Conservation (phyloP, 1,140 invertebrate genomes). For the Amphibalanus amphitrite region DNA sequence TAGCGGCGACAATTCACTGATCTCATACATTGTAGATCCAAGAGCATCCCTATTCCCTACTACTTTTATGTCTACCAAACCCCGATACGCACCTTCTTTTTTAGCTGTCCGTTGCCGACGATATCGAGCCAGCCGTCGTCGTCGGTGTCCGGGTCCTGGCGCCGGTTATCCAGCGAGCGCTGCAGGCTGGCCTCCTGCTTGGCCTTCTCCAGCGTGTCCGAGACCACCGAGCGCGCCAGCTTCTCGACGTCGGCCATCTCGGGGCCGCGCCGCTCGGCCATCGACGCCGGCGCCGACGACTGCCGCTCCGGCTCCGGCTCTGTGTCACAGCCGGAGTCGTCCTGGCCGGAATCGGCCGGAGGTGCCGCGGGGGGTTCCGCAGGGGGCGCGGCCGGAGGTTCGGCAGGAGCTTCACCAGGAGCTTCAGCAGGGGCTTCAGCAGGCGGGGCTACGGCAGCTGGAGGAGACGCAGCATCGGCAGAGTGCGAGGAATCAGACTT, state of each 20-base stretch:
- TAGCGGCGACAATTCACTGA: too few species aligned
- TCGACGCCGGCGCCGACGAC: not conserved
- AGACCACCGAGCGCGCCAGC: not conserved
- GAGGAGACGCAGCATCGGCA: too few species aligned
- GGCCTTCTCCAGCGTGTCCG: not conserved
- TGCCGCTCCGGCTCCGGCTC: not conserved
- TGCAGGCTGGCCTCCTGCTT: not conserved
- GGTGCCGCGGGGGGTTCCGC: too few species aligned
- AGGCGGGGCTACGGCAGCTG: too few species aligned
- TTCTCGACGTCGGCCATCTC: not conserved
- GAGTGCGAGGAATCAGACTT: too few species aligned
- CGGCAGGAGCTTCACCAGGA: too few species aligned
- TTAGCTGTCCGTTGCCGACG: constrained; percentile 3
- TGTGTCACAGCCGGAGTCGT: not conserved
- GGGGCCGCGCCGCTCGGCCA: not conserved
- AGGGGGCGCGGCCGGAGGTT: too few species aligned
- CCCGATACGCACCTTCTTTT: not conserved
- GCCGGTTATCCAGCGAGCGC: not conserved
- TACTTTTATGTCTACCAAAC: too few species aligned
- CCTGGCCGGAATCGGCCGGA: not conserved
- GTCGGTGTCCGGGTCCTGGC: not conserved
- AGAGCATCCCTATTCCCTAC: not conserved
- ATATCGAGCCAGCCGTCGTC: constrained; percentile 2
- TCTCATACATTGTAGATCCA: too few species aligned
- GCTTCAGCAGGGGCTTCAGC: too few species aligned